Base-by-base conservation (phyloP, 2,113 vertebrate species). In the Poeciliopsis prolifica region DNA sequence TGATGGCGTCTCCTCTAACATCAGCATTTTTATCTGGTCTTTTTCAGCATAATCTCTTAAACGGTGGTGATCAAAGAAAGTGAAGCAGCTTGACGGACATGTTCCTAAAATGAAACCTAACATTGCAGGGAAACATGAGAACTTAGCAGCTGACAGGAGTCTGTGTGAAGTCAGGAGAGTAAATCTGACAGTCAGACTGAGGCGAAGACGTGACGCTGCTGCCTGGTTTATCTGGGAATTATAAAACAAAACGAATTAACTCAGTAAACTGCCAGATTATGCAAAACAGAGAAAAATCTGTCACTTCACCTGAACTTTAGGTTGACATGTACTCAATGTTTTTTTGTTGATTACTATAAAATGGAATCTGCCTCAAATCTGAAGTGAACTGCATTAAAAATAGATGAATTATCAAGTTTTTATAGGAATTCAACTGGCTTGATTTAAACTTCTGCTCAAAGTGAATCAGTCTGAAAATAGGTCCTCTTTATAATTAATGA, bases 361-460 rank as follows among this genome's bases (percentile, higher is more conserved):
- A 9, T 28, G 42, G 24, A 73, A 67, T 61, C 35, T n/a, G 13
- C 65, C 15, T 64, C 3, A 60, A 64, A 60, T 51, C 0, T 17
- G 74, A 77, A 65, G 60, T 58, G 30, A 65, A 71, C 35, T 22
- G 26, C 1, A 28, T 37, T 48, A 58, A 58, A 79, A 22, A 67
- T 14, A 2, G 17, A 54, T 24, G 51, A 9, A n/a, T 58, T 58
- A n/a, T 58, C 9, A 17, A 44, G 13, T 13, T 74, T 40, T 64
- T 48, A 54, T 24, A 64, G 54, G 40, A 61, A 61, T 35, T 4
- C 1, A 30, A 44, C 35, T 58, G 24, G 19, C 6, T 26, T 67
- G n/a, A 44, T 70, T 54, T 17, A 58, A 35, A n/a, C 58, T 66
- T 80, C n/a, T 60, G 42, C 19, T 65, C 31, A 37, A 44, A 29